Evolutionary conservation across 64 coral and sea anemone species (phyloP), one percentile per base, ranked within the genome.

Genomic region (Stylophora pistillata): DNA sequence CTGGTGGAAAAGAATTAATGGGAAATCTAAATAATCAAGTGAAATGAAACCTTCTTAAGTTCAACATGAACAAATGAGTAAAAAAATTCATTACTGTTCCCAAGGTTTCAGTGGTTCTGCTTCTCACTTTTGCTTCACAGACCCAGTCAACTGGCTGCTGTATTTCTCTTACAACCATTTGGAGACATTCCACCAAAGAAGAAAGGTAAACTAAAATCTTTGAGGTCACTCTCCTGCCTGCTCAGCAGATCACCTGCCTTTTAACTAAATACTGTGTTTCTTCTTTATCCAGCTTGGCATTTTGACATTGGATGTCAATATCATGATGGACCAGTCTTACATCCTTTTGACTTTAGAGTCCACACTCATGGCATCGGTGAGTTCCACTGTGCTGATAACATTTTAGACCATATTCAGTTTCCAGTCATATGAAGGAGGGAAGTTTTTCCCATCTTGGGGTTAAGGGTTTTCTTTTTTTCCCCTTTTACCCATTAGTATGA

Each of bases 341-440:
- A 99, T 76, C 97, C 97, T 1, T 99, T 99, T 85, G 90, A 90
- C 3, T 99, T 99, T 74, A 79, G 97, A 80, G 97, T 99, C 12
- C 97, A 99, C 70, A 83, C 97, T 25, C 97, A 99, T 34, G 71
- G 70, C 5, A 74, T 99, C 52, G 97, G 97, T 99, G 84, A 78
- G 95, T 47, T 47, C 37, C 72, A 81, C 37, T 6, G 25, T 4
- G 7, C 37, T 47, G 37, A 47, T 47, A 3, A 47, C 37, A 47
- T 47, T 47, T n/a, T 47, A 47, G 37, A 47, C 37, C 7, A 0
- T 47, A 47, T 4, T 47, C 37, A 47, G 37, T 47, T 47, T 47
- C 7, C 37, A 47, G 37, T 47, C 37, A 47, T n/a, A n/a, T n/a
- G n/a, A n/a, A n/a, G n/a, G n/a, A n/a, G n/a, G n/a, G n/a, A n/a